phyloP scores from a whole-genome alignment of 2,888 invertebrate genomes.

The Eupithecia tripunctaria region DNA sequence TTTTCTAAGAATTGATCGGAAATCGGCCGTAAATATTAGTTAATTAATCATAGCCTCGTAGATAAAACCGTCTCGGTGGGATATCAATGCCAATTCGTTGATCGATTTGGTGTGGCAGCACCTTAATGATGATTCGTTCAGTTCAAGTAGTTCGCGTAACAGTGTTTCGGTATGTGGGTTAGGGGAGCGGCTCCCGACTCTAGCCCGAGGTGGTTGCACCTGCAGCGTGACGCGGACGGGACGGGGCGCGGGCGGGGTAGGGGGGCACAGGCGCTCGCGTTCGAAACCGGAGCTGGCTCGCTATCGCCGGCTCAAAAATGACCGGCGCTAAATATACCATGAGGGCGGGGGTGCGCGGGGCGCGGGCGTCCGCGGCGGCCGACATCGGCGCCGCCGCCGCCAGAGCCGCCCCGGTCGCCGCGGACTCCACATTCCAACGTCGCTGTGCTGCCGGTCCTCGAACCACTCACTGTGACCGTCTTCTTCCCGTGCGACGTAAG shows the following conservation, averaged over 20 bases:
- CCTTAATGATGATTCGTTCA: constrained; percentile 1
- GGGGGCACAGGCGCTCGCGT: constrained; percentile 51
- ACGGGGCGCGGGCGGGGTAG: constrained; percentile 49
- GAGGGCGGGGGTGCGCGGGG: constrained; percentile 45
- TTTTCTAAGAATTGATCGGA: background rate
- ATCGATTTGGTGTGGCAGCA: background rate
- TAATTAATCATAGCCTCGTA: background rate
- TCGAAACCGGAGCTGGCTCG: constrained; percentile 81
- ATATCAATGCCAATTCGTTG: background rate
- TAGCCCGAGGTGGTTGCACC: constrained; percentile 54
- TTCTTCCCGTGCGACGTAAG: constrained; percentile 84
- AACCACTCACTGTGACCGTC: constrained; percentile 82
- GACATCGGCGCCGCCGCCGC: constrained; percentile 56
- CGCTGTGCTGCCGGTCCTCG: constrained; percentile 80
- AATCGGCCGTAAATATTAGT: background rate
- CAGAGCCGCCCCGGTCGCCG: constrained; percentile 89
- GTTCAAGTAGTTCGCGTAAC: constrained; percentile 32
- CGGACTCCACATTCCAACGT: constrained; percentile 89
- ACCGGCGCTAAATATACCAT: constrained; percentile 74
- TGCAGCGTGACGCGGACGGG: constrained; percentile 58
- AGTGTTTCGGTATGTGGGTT: constrained; percentile 39
- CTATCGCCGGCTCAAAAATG: constrained; percentile 74
- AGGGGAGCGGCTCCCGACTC: constrained; percentile 42
- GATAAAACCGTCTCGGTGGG: background rate
- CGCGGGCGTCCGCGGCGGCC: constrained; percentile 48